Conservation (phyloP, 1,140 invertebrate genomes). For the Caerostris darwini region DNA sequence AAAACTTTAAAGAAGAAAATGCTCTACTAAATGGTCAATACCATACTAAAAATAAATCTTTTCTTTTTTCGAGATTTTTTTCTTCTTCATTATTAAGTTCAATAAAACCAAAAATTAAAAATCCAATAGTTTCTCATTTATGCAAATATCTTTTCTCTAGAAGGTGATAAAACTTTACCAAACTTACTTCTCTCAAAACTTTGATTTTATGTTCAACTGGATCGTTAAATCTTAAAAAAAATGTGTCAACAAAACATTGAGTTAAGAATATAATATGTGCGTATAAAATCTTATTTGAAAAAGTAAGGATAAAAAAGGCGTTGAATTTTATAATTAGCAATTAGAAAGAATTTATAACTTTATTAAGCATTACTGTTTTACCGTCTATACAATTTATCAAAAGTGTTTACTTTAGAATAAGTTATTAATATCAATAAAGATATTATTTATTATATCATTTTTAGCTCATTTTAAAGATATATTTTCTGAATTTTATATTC, state of each 20-base stretch:
- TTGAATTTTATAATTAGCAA: background rate
- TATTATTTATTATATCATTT: background rate
- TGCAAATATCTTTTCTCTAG: slow-evolving; percentile 9
- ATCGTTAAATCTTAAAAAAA: background rate
- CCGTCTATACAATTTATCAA: background rate
- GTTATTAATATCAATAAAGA: no score
- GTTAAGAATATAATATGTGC: slow-evolving; percentile 1
- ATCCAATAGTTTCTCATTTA: slow-evolving; percentile 16
- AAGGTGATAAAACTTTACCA: background rate
- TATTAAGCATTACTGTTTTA: background rate
- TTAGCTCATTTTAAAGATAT: background rate
- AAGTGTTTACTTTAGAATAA: no score
- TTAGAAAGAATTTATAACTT: background rate
- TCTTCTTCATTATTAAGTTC: background rate
- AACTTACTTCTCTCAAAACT: background rate
- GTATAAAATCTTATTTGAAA: background rate
- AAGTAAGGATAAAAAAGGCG: background rate
- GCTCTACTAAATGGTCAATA: background rate
- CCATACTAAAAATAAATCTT: background rate
- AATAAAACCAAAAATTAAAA: background rate
- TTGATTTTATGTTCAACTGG: background rate
- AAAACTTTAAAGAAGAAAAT: background rate
- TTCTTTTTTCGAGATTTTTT: background rate
- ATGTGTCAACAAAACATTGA: background rate
- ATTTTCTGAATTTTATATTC: background rate